Conservation (phyloP, 2,888 invertebrate genomes). For the Acanthosepion pharaonis region DNA sequence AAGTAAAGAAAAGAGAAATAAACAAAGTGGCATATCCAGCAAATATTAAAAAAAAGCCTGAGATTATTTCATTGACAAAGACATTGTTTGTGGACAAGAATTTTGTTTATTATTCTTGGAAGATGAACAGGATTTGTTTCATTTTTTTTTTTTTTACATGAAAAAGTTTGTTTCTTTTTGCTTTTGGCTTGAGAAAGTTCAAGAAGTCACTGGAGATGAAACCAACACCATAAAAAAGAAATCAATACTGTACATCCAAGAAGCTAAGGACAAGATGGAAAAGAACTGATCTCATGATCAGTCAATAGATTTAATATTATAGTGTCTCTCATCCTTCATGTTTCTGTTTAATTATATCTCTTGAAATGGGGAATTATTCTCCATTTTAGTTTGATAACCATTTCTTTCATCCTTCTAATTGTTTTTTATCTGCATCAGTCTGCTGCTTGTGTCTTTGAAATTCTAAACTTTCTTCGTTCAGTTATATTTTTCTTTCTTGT, state of each 20-base stretch:
- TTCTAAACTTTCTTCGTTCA: not conserved
- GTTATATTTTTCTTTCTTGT: not conserved
- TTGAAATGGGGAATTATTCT: not conserved
- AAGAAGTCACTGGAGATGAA: not conserved
- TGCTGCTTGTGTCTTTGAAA: not conserved
- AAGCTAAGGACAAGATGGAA: not conserved
- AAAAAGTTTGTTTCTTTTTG: not conserved
- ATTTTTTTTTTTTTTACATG: not conserved
- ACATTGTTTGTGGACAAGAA: slow-evolving; percentile 9
- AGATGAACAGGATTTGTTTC: not conserved
- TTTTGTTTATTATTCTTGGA: slow-evolving; percentile 10
- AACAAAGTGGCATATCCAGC: not conserved
- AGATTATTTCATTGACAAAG: not conserved
- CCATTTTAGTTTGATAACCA: not conserved
- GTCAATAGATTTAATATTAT: not conserved
- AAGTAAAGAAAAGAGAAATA: too few species aligned
- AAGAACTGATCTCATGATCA: too few species aligned
- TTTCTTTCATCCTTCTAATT: not conserved
- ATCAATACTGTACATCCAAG: not conserved
- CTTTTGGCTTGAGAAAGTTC: not conserved
- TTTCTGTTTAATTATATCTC: not conserved
- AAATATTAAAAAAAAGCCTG: not conserved
- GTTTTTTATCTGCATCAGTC: not conserved
- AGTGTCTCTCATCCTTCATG: not conserved
- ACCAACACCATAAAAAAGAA: not conserved